phyloP scores from a whole-genome alignment of 2,888 invertebrate species.

The Drosophila affinis region DNA sequence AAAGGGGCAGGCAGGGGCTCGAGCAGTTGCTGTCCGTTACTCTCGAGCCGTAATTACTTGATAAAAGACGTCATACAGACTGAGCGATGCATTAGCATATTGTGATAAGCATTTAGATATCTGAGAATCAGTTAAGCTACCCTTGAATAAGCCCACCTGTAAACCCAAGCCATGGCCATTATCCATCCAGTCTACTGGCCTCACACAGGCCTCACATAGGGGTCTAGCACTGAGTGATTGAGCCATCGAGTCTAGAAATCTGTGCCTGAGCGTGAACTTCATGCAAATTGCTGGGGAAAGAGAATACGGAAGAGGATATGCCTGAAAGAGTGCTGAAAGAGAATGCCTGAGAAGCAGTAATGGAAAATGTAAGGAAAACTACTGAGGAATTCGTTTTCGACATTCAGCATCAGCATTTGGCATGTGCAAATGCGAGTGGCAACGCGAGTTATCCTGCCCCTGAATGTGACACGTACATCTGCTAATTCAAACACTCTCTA shows the following conservation, averaged over 20 bases:
- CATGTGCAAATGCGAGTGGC: conserved; percentile 29
- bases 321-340: conserved; percentile 31
- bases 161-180: no score
- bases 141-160: no score
- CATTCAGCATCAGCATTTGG: conserved; percentile 39
- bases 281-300: conserved; percentile 33
- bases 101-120: conserved; percentile 8
- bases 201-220: background rate
- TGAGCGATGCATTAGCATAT: conserved; percentile 33
- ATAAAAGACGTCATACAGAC: background rate
- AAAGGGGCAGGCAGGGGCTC: background rate
- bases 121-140: no score
- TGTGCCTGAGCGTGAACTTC: conserved; percentile 35
- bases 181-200: conserved; percentile 9
- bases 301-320: background rate
- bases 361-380: conserved; percentile 42
- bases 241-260: conserved; percentile 36
- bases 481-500: conserved; percentile 62
- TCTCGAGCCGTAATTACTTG: background rate
- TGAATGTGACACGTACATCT: conserved; percentile 72
- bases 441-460: conserved; percentile 13
- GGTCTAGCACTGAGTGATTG: conserved; percentile 12
- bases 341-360: conserved; percentile 44
- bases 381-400: conserved; percentile 44
- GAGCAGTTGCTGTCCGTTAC: no score